Percentiles rank a stretch among this genome's conserved stretches.
Evolutionary conservation across 2,888 invertebrate genomes (phyloP).

Genomic region (Idaea aversata): DNA sequence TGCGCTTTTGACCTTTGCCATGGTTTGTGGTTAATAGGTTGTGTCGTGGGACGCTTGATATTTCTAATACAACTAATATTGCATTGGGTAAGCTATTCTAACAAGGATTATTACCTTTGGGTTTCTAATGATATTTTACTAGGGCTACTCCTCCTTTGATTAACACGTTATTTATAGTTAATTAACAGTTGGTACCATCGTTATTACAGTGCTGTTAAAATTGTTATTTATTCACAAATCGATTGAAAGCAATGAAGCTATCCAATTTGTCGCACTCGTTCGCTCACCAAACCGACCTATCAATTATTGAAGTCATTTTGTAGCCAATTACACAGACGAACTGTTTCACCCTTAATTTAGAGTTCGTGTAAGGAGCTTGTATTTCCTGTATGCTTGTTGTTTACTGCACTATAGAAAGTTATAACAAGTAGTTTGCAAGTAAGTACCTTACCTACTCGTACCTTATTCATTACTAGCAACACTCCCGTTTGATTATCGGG

Average conservation of each 20-base stretch:
- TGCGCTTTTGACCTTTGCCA: conserved; percentile 26
- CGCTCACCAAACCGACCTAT: conserved; percentile 23
- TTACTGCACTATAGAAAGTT: not conserved
- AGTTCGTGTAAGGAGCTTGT: conserved; percentile 13
- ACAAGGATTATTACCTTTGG: conserved; percentile 2
- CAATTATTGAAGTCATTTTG: conserved; percentile 30
- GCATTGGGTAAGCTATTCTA: not conserved
- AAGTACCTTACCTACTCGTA: no score
- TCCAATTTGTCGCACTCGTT: conserved; percentile 22
- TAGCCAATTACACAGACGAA: conserved; percentile 29
- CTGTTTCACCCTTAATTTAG: conserved; percentile 30
- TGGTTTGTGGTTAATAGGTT: conserved; percentile 21
- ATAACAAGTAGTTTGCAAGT: no score
- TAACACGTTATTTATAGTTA: not conserved
- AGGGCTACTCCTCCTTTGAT: not conserved
- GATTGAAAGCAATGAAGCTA: conserved; percentile 27
- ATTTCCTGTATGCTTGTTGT: conserved; percentile 11
- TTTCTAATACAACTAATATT: conserved; percentile 5
- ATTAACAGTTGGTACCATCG: not conserved
- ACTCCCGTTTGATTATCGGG: no score
- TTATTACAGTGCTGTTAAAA: not conserved
- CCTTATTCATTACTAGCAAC: no score
- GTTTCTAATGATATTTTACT: conserved; percentile 2
- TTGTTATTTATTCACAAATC: conserved; percentile 7
- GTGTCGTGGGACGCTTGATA: conserved; percentile 13